Evolutionary conservation across 2,113 vertebrate species (phyloP).

Genomic region (Daubentonia madagascariensis): DNA sequence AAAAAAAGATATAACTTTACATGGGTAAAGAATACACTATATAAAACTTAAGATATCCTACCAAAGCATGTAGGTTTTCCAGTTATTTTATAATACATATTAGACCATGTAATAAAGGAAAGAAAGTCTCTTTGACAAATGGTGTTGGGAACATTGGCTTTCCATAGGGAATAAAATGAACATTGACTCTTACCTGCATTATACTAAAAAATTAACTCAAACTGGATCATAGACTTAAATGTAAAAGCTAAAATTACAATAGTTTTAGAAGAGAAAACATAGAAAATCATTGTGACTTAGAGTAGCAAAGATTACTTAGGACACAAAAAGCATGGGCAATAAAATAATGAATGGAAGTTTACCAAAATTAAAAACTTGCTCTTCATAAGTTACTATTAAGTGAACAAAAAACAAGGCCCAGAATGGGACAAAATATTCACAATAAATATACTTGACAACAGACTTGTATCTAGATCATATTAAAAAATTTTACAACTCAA

Average conservation of each 20-base stretch:
- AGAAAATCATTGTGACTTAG: neutral
- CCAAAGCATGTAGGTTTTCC: neutral
- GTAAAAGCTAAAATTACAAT: neutral
- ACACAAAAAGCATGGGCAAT: neutral
- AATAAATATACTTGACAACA: neutral
- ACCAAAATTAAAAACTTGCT: neutral
- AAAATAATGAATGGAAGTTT: neutral
- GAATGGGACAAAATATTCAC: neutral
- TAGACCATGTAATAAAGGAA: neutral
- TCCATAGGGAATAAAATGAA: neutral
- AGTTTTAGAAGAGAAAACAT: neutral
- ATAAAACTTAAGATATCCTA: neutral
- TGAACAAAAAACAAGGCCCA: neutral
- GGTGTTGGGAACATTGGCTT: neutral
- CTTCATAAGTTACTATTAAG: neutral
- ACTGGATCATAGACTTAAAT: neutral
- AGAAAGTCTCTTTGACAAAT: neutral
- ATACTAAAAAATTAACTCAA: neutral
- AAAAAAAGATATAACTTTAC: neutral
- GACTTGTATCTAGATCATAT: neutral
- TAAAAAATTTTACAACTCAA: neutral
- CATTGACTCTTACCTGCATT: neutral
- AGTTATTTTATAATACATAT: neutral
- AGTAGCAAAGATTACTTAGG: neutral
- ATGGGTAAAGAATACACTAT: neutral